Evolutionary conservation across 2,797 vertebrate genomes (phyloP).

Genomic region (Pseudomugil tenellus): DNA sequence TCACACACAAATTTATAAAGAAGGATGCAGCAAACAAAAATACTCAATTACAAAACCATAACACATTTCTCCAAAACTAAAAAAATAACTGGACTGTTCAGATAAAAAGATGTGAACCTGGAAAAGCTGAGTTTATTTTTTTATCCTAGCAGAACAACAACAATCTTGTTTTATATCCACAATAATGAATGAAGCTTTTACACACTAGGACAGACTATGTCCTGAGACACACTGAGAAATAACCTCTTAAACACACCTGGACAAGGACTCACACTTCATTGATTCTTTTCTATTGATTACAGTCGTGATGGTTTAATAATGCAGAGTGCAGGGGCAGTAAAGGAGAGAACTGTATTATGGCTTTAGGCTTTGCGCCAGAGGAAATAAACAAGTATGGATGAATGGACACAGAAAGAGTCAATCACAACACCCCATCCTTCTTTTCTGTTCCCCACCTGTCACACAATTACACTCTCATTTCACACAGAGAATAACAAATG

Average conservation of each 20-base stretch:
- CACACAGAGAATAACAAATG: slow-evolving; percentile 42
- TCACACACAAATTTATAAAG: slow-evolving; percentile 43
- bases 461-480: slow-evolving; percentile 19
- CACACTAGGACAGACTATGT: slow-evolving; percentile 46
- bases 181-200: slow-evolving; percentile 69
- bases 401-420: slow-evolving; percentile 44
- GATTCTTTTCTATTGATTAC: slow-evolving; percentile 63
- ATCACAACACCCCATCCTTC: slow-evolving; percentile 30
- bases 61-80: slow-evolving; percentile 32
- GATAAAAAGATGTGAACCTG: slow-evolving; percentile 39
- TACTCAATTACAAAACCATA: slow-evolving; percentile 21
- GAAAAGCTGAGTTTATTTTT: slow-evolving; percentile 29
- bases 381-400: slow-evolving; percentile 33
- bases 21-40: slow-evolving; percentile 36
- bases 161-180: slow-evolving; percentile 35
- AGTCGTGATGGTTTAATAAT: slow-evolving; percentile 65
- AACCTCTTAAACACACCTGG: slow-evolving; percentile 18
- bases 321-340: slow-evolving; percentile 42
- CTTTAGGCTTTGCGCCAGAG: slow-evolving; percentile 40
- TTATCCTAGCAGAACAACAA: slow-evolving; percentile 46
- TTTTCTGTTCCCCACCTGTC: slow-evolving; percentile 38
- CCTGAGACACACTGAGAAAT: slow-evolving; percentile 49
- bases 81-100: slow-evolving; percentile 33
- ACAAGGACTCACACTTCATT: slow-evolving; percentile 26
- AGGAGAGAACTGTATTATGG: slow-evolving; percentile 35